Evolutionary conservation across 2,888 invertebrate genomes (phyloP).

Genomic region (Opisthograptis luteolata): DNA sequence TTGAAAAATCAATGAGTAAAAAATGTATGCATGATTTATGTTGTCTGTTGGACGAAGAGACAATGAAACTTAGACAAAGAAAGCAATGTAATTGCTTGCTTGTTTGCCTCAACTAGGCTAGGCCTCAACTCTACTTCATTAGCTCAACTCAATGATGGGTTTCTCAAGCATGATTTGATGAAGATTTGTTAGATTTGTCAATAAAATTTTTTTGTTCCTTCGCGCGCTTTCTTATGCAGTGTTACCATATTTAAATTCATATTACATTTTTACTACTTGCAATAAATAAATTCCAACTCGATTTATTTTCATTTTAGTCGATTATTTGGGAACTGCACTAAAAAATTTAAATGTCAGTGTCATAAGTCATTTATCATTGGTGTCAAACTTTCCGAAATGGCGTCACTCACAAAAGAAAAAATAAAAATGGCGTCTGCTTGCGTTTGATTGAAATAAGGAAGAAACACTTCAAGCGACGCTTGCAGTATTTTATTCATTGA

Average conservation of each 20-base stretch:
- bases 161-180: no score
- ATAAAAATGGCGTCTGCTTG: conserved; percentile 11
- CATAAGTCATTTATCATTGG: not conserved
- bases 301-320: not conserved
- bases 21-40: no score
- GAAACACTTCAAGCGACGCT: no score
- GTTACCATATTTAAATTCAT: not conserved
- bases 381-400: not conserved
- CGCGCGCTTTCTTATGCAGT: not conserved
- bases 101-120: no score
- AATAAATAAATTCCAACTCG: not conserved
- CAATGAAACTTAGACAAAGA: no score
- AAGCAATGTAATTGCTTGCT: no score
- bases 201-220: not conserved
- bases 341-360: not conserved
- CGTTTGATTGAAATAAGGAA: not conserved
- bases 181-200: no score
- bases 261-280: not conserved
- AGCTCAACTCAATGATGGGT: no score
- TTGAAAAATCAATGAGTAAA: no score
- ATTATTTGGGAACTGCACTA: not conserved
- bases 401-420: no score
- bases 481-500: not conserved
- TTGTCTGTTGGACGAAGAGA: no score
- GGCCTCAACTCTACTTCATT: no score